Evolutionary conservation across 1,140 invertebrate genomes (phyloP).

Genomic region (Drosophila parabipectinata): DNA sequence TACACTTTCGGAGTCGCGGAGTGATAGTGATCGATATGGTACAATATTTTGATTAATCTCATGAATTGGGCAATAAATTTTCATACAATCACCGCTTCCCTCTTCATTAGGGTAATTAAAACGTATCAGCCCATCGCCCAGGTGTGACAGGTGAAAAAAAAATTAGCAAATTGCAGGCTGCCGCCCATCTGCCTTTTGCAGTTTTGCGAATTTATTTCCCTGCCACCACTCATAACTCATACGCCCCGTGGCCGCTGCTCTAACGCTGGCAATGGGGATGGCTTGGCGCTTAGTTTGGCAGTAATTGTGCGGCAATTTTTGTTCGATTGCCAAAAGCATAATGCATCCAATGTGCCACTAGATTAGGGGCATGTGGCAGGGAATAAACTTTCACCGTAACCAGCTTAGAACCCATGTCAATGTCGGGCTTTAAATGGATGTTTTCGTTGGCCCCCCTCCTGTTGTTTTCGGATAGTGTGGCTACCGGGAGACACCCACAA

Average conservation of each 20-base stretch:
- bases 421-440: constrained; percentile 46
- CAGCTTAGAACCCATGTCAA: constrained; percentile 77
- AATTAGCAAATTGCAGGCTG: constrained; percentile 29
- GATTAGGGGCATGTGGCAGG: constrained; percentile 5
- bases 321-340: constrained; percentile 46
- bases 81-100: background rate
- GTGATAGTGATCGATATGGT: constrained; percentile 15
- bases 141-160: constrained; percentile 28
- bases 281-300: constrained; percentile 72
- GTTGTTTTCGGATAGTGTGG: background rate
- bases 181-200: constrained; percentile 19
- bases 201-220: constrained; percentile 52
- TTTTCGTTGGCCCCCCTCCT: background rate
- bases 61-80: background rate
- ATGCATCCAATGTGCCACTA: constrained; percentile 2
- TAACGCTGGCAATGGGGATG: background rate
- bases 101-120: constrained; percentile 34
- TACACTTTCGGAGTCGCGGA: constrained; percentile 3
- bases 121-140: constrained; percentile 29
- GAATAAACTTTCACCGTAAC: constrained; percentile 61
- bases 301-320: constrained; percentile 76
- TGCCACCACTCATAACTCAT: constrained; percentile 72
- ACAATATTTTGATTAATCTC: constrained; percentile 1
- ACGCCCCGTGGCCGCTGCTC: constrained; percentile 53
- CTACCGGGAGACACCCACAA: constrained; percentile 35